Evolutionary conservation across 2,113 vertebrate genomes (phyloP), one percentile per base, ranked within the genome.

Genomic region (Anolis carolinensis): DNA sequence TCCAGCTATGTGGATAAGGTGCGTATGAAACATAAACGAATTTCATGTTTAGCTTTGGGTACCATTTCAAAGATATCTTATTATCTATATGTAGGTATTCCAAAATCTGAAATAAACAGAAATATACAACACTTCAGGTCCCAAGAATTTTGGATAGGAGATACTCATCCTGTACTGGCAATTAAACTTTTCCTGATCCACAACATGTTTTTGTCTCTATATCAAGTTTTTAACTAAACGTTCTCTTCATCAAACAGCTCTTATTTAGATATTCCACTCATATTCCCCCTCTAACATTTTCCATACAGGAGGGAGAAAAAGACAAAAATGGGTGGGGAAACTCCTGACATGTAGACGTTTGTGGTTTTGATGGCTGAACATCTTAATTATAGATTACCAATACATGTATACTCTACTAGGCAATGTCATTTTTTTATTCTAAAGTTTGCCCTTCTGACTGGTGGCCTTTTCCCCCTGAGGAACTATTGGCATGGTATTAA

Each of bases 401-500:
- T 72, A 34, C 73, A 18, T 32, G 52, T 30, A 21, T 7, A 70
- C n/a, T 18, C n/a, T 70, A 70, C 39, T 5, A 44, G 68, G 10
- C 68, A 32, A 32, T 11, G 13, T n/a, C 32, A 34, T 30, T 32
- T 13, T 59, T 59, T 16, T 4, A 18, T 59, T 59, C 18, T 44
- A 44, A 44, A 44, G 55, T 16, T 59, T 59, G 55, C 16, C 18
- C 30, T 89, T 93, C 68, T 74, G 77, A 86, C 77, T 92, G 87
- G 68, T 74, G 86, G 81, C 86, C 87, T 73, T 79, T 94, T 80
- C 78, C 89, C 85, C 93, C 44, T 92, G 87, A 73, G 73, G 89
- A 65, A 93, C 80, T 91, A 36, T 93, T 94, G 83, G 92, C 91
- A 74, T 95, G 89, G 95, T 92, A 86, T 92, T 96, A 95, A 97